phyloP scores from a whole-genome alignment of 2,888 invertebrate species.

The Limenitis camilla region DNA sequence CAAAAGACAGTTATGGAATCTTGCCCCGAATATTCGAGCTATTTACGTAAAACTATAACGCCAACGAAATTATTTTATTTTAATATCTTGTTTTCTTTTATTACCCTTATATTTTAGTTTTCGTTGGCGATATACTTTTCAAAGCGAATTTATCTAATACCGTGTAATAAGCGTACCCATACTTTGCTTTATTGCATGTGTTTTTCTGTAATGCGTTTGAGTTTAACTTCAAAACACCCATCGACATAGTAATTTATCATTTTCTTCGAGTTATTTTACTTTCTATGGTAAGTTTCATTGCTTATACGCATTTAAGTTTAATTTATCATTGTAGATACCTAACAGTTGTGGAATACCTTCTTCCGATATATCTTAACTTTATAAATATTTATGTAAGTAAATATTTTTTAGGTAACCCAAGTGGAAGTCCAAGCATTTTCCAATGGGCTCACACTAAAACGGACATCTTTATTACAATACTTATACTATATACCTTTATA shows the following conservation, averaged over 20 bases:
- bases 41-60: constrained; percentile 7
- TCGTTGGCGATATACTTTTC: constrained; percentile 10
- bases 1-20: constrained; percentile 13
- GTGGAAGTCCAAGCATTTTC: constrained; percentile 66
- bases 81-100: background rate
- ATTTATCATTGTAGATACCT: constrained; percentile 19
- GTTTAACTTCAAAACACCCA: constrained; percentile 20
- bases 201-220: constrained; percentile 25
- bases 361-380: constrained; percentile 8
- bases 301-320: constrained; percentile 30
- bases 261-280: constrained; percentile 46
- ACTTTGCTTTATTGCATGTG: constrained; percentile 25
- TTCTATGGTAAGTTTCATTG: constrained; percentile 60
- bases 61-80: constrained; percentile 8
- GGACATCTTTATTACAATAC: constrained; percentile 53
- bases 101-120: background rate
- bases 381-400: constrained; percentile 51
- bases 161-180: constrained; percentile 11
- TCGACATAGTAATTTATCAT: constrained; percentile 19
- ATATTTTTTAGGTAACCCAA: constrained; percentile 74
- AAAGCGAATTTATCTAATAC: constrained; percentile 10
- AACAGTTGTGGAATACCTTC: constrained; percentile 10
- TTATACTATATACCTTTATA: constrained; percentile 37
- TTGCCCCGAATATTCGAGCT: constrained; percentile 10
- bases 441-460: constrained; percentile 57